phyloP scores from a whole-genome alignment of 2,888 invertebrate species.

The Clusia tigrina region DNA sequence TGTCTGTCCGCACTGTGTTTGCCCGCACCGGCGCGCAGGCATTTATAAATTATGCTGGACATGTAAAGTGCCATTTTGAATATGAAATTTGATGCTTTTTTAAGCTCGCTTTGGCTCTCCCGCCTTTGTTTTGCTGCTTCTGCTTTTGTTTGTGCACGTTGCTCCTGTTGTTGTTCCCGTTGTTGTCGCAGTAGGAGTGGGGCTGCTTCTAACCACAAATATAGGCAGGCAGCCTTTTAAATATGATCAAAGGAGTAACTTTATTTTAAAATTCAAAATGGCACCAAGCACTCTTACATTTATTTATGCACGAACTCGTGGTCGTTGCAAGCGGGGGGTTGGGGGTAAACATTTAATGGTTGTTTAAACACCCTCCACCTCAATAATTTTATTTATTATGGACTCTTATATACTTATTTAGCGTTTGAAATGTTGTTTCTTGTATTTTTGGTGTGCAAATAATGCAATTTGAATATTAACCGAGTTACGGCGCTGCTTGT shows the following conservation, averaged over 20 bases:
- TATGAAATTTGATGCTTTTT: slow-evolving; percentile 64
- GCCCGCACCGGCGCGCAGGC: slow-evolving; percentile 41
- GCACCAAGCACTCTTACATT: too few species aligned
- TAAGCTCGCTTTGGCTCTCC: slow-evolving; percentile 44
- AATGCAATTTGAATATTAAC: too few species aligned
- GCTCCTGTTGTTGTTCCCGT: neutral
- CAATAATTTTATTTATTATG: too few species aligned
- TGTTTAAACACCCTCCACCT: too few species aligned
- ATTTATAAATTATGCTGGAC: slow-evolving; percentile 65
- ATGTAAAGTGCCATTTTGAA: slow-evolving; percentile 65
- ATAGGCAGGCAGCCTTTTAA: neutral
- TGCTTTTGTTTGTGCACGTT: neutral
- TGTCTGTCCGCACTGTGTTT: too few species aligned
- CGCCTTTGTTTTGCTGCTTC: neutral
- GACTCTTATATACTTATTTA: too few species aligned
- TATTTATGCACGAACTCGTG: too few species aligned
- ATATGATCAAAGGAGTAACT: neutral
- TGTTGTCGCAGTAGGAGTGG: neutral
- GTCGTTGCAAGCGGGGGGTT: too few species aligned
- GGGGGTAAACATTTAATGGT: too few species aligned
- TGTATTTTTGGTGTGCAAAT: too few species aligned
- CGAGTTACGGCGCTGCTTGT: too few species aligned
- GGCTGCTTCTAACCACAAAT: neutral
- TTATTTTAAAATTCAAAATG: neutral
- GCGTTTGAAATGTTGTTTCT: too few species aligned